These are phyloP conservation scores for Bursaphelenchus okinawaensis DNA, from an alignment of 2,888 invertebrate genomes.

Conservation along the genomic window DNA sequence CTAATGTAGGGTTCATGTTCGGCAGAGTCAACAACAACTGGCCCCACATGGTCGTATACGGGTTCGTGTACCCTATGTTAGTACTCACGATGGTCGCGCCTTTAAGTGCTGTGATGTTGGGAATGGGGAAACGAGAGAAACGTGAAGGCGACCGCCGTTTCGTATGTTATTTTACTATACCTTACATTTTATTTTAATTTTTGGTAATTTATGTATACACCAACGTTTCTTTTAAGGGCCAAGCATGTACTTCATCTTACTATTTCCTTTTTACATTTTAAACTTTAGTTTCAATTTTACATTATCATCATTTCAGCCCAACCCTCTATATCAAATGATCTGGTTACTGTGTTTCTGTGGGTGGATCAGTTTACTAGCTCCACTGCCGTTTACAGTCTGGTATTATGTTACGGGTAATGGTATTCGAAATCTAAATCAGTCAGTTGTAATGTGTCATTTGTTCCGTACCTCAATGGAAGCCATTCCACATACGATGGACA, in stretches of 20 bases:
- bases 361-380: slow-evolving; percentile 49
- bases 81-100: slow-evolving; percentile 51
- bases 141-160: slow-evolving; percentile 52
- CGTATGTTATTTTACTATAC: slow-evolving; percentile 42
- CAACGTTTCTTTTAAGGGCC: background rate
- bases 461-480: slow-evolving; percentile 55
- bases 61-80: slow-evolving; percentile 54
- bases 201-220: background rate
- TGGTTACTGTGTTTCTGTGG: slow-evolving; percentile 53
- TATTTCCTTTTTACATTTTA: no score
- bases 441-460: slow-evolving; percentile 53
- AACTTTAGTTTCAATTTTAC: background rate
- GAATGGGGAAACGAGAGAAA: slow-evolving; percentile 56
- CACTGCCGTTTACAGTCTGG: slow-evolving; percentile 55
- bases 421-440: slow-evolving; percentile 49
- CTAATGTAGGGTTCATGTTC: slow-evolving; percentile 57
- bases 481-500: slow-evolving; percentile 52
- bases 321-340: slow-evolving; percentile 56
- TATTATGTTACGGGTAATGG: slow-evolving; percentile 44
- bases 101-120: slow-evolving; percentile 53
- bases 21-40: slow-evolving; percentile 53
- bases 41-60: slow-evolving; percentile 54
- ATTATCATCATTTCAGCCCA: slow-evolving; percentile 40
- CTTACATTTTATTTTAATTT: background rate
- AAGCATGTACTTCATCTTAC: background rate